Evolutionary conservation across 2,888 invertebrate genomes (phyloP).

Genomic region (Torymus auratus): DNA sequence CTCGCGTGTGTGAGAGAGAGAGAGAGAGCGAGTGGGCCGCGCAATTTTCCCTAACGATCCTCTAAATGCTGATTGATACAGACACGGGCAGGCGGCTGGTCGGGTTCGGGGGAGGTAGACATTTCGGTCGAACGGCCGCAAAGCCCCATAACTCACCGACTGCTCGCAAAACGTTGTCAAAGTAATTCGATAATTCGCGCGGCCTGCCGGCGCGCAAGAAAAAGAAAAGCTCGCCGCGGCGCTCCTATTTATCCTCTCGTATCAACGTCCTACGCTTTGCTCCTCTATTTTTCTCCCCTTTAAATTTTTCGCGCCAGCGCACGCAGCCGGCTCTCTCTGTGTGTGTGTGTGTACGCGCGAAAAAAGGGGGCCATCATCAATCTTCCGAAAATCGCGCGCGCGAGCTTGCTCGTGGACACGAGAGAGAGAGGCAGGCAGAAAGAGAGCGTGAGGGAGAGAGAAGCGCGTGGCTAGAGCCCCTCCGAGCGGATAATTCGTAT

Average conservation of each 20-base stretch:
- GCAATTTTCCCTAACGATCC: slow-evolving; percentile 38
- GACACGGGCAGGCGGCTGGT: slow-evolving; percentile 20
- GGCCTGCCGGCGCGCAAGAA: slow-evolving; percentile 7
- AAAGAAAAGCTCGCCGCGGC: slow-evolving; percentile 3
- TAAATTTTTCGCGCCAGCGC: slow-evolving; percentile 14
- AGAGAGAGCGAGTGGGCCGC: neutral
- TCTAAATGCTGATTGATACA: slow-evolving; percentile 33
- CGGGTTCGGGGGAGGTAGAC: neutral
- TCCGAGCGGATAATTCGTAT: slow-evolving; percentile 67
- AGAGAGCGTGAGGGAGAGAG: neutral
- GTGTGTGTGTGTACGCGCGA: neutral
- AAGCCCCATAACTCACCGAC: slow-evolving; percentile 38
- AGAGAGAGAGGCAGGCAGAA: neutral
- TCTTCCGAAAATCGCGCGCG: slow-evolving; percentile 56
- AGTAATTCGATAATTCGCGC: slow-evolving; percentile 50
- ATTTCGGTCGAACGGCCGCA: slow-evolving; percentile 11
- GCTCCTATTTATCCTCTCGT: neutral
- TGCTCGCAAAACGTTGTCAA: slow-evolving; percentile 38
- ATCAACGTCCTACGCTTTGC: no score
- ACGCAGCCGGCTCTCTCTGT: neutral
- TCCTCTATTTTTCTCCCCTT: no score
- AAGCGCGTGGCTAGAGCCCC: slow-evolving; percentile 25
- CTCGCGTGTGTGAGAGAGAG: neutral
- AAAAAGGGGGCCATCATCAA: slow-evolving; percentile 55
- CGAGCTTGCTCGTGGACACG: slow-evolving; percentile 42